Percentiles rank a stretch among this genome's conserved stretches.
Conservation (phyloP, 1,140 invertebrate genomes). For the Acyrthosiphon pisum region DNA sequence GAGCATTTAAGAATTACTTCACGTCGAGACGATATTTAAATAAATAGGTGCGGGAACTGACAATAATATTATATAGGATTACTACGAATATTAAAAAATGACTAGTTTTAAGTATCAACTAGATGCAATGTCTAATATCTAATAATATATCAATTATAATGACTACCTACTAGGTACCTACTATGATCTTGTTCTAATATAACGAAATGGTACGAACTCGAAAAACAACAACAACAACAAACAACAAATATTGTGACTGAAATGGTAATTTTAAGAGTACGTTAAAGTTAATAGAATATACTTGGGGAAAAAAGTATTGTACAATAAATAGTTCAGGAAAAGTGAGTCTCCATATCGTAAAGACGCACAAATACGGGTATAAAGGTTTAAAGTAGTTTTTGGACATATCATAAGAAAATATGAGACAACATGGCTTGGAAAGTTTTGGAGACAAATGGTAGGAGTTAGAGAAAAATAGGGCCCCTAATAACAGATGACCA, state of each 20-base stretch:
- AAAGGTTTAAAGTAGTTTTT: background rate
- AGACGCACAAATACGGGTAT: background rate
- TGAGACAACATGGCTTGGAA: background rate
- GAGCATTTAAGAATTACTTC: background rate
- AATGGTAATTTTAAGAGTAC: background rate
- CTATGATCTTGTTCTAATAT: background rate
- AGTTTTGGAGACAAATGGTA: background rate
- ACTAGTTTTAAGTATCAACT: background rate
- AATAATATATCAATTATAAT: background rate
- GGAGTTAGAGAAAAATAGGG: background rate
- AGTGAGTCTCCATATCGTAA: background rate
- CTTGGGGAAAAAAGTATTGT: background rate
- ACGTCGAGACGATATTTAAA: background rate
- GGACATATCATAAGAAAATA: constrained; percentile 28
- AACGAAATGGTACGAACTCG: background rate
- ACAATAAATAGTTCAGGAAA: background rate
- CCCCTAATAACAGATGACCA: background rate
- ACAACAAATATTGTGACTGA: background rate
- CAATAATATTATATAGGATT: too few relatives aligned
- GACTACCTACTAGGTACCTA: background rate
- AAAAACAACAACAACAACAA: background rate
- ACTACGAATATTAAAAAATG: background rate
- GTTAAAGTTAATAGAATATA: background rate
- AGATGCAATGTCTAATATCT: background rate
- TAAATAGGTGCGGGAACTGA: background rate